Conservation (phyloP, 2,888 invertebrate species). For the Parnassius apollo region DNA sequence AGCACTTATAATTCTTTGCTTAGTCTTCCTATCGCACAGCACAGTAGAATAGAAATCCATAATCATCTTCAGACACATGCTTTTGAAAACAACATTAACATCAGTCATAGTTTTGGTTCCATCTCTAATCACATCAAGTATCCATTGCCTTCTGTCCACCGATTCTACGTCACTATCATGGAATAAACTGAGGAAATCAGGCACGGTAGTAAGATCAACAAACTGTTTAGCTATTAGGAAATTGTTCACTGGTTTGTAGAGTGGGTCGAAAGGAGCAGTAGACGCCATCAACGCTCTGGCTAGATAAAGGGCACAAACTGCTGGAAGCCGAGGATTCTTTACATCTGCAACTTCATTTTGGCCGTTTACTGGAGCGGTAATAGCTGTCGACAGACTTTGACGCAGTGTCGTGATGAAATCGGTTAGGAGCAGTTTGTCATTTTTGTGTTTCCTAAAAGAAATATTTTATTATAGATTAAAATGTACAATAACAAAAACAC, state of each 20-base stretch:
- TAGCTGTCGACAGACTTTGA: conserved; percentile 78
- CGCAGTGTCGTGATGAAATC: conserved; percentile 85
- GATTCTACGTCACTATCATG: conserved; percentile 88
- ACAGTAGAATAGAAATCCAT: conserved; percentile 85
- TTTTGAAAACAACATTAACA: conserved; percentile 86
- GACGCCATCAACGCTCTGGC: conserved; percentile 86
- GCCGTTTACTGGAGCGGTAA: conserved; percentile 37
- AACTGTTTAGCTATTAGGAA: conserved; percentile 89
- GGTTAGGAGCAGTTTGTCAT: conserved; percentile 84
- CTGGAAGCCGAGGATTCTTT: conserved; percentile 76
- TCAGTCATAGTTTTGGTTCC: conserved; percentile 89
- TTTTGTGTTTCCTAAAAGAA: conserved; percentile 74
- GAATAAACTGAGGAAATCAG: conserved; percentile 92
- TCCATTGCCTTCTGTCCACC: conserved; percentile 87
- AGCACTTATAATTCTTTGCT: conserved; percentile 84
- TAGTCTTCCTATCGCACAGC: conserved; percentile 82
- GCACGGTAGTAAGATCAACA: conserved; percentile 89
- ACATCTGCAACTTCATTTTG: conserved; percentile 36
- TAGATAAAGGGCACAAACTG: conserved; percentile 85
- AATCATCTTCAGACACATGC: conserved; percentile 88
- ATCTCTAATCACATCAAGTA: conserved; percentile 87
- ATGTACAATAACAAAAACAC: too few relatives aligned
- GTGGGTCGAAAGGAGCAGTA: conserved; percentile 86
- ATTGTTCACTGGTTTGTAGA: conserved; percentile 89
- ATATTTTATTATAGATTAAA: conserved; percentile 3